Conservation (phyloP, 2,113 vertebrate genomes). For the Psittacus erithacus region DNA sequence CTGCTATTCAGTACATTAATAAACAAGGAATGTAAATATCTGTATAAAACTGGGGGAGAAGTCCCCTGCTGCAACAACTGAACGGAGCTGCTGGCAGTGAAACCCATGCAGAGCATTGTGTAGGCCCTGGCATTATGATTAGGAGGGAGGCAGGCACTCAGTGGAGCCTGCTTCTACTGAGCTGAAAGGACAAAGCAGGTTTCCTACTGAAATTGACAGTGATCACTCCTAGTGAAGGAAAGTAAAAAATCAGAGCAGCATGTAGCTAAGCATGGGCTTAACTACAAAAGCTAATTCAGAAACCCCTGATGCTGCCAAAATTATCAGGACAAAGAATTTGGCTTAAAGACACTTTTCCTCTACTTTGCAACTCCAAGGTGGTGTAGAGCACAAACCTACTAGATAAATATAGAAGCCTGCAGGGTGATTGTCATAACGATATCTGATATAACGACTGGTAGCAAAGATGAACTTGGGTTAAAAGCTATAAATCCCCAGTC, state of each 20-base stretch:
- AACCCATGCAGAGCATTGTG: not conserved
- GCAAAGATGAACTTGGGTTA: not conserved
- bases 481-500: not conserved
- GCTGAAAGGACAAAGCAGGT: not conserved
- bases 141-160: not conserved
- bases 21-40: not conserved
- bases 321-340: not conserved
- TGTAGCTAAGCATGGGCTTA: not conserved
- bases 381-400: not conserved
- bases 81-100: not conserved
- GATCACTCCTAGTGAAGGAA: not conserved
- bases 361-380: not conserved
- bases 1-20: not conserved
- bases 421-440: not conserved
- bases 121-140: not conserved
- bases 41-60: not conserved
- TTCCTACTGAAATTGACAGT: not conserved
- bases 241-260: conserved; percentile 11
- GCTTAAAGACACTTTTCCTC: not conserved
- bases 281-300: not conserved
- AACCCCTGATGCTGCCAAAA: not conserved
- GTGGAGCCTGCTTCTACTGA: not conserved
- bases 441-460: not conserved
- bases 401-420: not conserved
- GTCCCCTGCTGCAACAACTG: not conserved